phyloP scores from a whole-genome alignment of 1,140 invertebrate species.

The Theocolax elegans region DNA sequence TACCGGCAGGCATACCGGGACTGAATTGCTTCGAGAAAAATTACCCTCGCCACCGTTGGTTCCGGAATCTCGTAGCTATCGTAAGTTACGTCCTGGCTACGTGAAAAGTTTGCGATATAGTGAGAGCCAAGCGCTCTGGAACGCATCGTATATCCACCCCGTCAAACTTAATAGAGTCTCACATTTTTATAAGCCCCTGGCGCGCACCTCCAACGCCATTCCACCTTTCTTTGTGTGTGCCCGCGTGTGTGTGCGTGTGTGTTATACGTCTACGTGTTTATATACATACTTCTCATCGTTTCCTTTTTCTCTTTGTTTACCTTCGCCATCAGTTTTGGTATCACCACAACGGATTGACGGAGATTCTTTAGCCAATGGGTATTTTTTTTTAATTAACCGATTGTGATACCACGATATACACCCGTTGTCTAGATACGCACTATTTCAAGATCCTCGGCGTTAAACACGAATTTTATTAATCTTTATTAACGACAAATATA shows the following conservation, averaged over 20 bases:
- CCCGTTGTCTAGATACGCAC: too few species aligned
- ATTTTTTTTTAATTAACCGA: too few species aligned
- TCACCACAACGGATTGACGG: too few species aligned
- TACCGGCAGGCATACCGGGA: conserved; percentile 40
- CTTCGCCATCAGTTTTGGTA: too few species aligned
- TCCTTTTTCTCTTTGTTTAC: too few species aligned
- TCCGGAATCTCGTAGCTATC: conserved; percentile 47
- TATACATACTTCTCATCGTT: neutral
- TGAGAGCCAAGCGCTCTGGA: neutral
- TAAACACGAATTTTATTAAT: too few species aligned
- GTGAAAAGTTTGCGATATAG: conserved; percentile 19
- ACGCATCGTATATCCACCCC: conserved; percentile 2
- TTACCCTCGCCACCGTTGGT: conserved; percentile 42
- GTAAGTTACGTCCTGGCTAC: conserved; percentile 30
- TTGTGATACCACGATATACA: too few species aligned
- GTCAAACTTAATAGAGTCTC: conserved; percentile 38
- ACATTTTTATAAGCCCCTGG: conserved; percentile 25
- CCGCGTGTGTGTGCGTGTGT: neutral
- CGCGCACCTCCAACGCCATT: neutral
- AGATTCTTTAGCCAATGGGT: too few species aligned
- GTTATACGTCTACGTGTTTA: neutral
- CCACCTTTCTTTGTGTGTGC: conserved; percentile 8
- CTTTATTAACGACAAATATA: too few species aligned
- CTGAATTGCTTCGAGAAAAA: conserved; percentile 51
- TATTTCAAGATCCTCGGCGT: too few species aligned